phyloP scores from a whole-genome alignment of 2,113 vertebrate genomes.

The Bos javanicus region DNA sequence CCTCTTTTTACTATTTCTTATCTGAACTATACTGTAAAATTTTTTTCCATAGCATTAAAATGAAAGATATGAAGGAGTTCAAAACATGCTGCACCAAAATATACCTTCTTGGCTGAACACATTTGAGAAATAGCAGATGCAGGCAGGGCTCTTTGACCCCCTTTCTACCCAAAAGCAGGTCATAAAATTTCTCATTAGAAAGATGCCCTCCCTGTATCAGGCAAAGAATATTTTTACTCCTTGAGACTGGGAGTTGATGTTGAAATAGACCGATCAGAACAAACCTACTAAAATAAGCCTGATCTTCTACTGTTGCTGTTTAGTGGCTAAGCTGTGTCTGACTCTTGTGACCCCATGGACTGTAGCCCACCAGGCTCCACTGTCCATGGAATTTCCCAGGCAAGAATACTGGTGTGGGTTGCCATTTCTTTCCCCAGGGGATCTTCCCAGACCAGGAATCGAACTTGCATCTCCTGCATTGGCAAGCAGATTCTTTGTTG shows the following conservation, averaged over 20 bases:
- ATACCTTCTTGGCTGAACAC: background rate
- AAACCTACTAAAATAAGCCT: background rate
- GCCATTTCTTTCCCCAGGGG: background rate
- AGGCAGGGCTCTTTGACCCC: background rate
- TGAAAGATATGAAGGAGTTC: background rate
- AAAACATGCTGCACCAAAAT: background rate
- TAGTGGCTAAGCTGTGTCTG: background rate
- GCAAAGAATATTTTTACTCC: background rate
- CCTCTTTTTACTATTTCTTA: background rate
- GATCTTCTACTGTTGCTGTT: too few species aligned
- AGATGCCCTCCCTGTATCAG: background rate
- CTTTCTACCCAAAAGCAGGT: background rate
- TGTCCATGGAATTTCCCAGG: background rate
- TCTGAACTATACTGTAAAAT: background rate
- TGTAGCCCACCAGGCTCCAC: background rate
- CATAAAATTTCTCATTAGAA: background rate
- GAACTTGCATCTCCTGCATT: background rate
- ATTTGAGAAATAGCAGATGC: background rate
- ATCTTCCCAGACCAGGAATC: background rate
- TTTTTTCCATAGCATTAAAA: constrained; percentile 15
- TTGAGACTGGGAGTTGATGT: background rate
- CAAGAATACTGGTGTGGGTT: background rate
- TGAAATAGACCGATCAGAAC: background rate
- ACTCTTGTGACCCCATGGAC: background rate
- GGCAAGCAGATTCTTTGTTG: background rate